Conservation (phyloP, 2,888 invertebrate genomes). For the Drosophila prolongata region DNA sequence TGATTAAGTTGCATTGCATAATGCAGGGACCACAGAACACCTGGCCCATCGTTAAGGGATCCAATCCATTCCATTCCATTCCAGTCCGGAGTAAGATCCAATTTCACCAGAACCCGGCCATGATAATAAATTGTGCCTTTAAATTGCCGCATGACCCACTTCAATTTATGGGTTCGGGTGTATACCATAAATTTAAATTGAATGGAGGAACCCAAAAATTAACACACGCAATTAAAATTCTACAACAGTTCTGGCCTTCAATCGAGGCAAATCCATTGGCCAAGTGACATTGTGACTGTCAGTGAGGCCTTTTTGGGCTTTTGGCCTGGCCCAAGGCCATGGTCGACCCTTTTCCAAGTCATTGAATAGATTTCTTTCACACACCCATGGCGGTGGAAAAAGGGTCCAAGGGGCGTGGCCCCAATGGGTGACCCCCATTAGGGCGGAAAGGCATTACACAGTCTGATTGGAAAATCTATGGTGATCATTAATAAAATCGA, state of each 20-base stretch:
- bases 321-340: constrained; percentile 19
- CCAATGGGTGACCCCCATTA: constrained; percentile 40
- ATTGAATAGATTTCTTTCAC: constrained; percentile 66
- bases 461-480: constrained; percentile 73
- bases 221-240: constrained; percentile 74
- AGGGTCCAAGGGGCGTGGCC: constrained; percentile 23
- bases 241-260: constrained; percentile 46
- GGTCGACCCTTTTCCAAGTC: constrained; percentile 75
- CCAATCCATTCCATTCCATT: constrained; percentile 14
- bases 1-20: constrained; percentile 67
- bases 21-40: constrained; percentile 60
- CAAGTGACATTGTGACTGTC: constrained; percentile 39
- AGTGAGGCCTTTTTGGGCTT: constrained; percentile 9
- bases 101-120: constrained; percentile 28
- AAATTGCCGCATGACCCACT: constrained; percentile 41
- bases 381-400: constrained; percentile 20
- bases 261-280: constrained; percentile 45
- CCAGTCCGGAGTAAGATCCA: constrained; percentile 12
- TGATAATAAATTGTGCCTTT: constrained; percentile 64
- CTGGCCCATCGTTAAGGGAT: constrained; percentile 43
- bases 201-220: constrained; percentile 63
- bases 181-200: constrained; percentile 61
- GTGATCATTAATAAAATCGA: constrained; percentile 75
- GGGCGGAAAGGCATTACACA: constrained; percentile 56
- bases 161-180: constrained; percentile 53